Percentiles rank a stretch among this genome's conserved stretches.
phyloP scores from a whole-genome alignment of 1,140 invertebrate species.

The Meteorus sp. region DNA sequence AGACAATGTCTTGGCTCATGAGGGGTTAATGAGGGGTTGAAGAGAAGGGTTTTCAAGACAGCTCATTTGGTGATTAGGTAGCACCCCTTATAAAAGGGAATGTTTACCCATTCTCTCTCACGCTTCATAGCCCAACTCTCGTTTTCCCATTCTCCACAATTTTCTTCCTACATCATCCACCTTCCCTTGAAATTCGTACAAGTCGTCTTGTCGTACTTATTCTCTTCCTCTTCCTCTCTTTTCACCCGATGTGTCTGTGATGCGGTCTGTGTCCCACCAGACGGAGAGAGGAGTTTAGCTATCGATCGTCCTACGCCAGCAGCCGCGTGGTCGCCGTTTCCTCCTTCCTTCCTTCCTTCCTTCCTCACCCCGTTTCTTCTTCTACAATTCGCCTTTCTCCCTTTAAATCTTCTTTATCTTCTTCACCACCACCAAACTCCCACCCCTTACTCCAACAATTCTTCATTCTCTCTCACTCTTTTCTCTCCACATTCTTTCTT shows the following conservation, averaged over 20 bases:
- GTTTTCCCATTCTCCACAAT: no score
- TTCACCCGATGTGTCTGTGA: slow-evolving; percentile 40
- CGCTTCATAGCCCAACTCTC: no score
- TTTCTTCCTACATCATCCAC: background rate
- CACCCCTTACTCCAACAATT: no score
- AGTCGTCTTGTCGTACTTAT: background rate
- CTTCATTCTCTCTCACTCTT: no score
- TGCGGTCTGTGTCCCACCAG: slow-evolving; percentile 44
- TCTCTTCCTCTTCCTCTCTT: slow-evolving; percentile 17
- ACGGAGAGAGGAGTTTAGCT: slow-evolving; percentile 52
- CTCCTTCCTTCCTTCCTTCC: slow-evolving; percentile 31
- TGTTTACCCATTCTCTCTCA: background rate
- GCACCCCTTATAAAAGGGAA: background rate
- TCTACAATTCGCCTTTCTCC: slow-evolving; percentile 22
- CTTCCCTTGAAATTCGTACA: background rate
- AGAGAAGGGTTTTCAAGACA: background rate
- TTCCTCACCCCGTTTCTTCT: slow-evolving; percentile 20
- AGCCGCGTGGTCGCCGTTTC: slow-evolving; percentile 44
- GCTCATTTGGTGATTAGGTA: slow-evolving; percentile 10
- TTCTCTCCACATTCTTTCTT: slow-evolving; percentile 16
- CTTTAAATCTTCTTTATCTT: slow-evolving; percentile 23
- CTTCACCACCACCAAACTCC: no score
- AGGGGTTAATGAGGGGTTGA: slow-evolving; percentile 2
- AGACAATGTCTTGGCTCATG: background rate
- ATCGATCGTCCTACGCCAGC: slow-evolving; percentile 50